phyloP scores from a whole-genome alignment of 92 coral and sea anemone species.

The Epizoanthus scotinus region DNA sequence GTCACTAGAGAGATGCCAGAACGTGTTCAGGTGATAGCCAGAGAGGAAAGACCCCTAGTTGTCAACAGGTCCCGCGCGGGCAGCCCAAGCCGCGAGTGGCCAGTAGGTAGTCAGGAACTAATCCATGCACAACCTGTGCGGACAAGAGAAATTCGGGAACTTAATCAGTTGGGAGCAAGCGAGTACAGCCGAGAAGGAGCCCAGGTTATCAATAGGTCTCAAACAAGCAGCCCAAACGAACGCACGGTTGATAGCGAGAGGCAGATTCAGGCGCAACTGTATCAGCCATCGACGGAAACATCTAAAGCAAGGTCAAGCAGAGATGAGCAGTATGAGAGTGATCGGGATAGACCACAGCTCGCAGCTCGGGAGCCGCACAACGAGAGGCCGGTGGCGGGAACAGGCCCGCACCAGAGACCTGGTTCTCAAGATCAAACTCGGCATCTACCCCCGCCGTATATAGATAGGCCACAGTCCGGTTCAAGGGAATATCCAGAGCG shows the following conservation, averaged over 20 bases:
- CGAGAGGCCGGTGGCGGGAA: not conserved
- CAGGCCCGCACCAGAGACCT: not conserved
- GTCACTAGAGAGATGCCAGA: not conserved
- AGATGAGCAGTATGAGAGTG: not conserved
- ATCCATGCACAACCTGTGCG: slow-evolving; percentile 7
- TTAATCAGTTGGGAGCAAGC: not conserved
- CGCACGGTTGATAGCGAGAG: slow-evolving; percentile 1
- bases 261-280: not conserved
- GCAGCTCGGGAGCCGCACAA: not conserved
- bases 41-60: slow-evolving; percentile 7
- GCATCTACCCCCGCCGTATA: slow-evolving; percentile 1
- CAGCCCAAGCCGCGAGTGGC: slow-evolving; percentile 19
- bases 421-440: not conserved
- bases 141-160: slow-evolving; percentile 1
- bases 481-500: slow-evolving; percentile 1
- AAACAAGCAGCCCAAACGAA: not conserved
- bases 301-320: not conserved
- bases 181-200: not conserved
- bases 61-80: not conserved
- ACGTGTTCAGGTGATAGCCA: slow-evolving; percentile 13
- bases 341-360: not conserved
- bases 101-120: not conserved
- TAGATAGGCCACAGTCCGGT: too few species aligned
- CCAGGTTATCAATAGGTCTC: not conserved
- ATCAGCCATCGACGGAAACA: not conserved